Conservation (phyloP, 2,888 invertebrate genomes). For the Cerastis rubricosa region DNA sequence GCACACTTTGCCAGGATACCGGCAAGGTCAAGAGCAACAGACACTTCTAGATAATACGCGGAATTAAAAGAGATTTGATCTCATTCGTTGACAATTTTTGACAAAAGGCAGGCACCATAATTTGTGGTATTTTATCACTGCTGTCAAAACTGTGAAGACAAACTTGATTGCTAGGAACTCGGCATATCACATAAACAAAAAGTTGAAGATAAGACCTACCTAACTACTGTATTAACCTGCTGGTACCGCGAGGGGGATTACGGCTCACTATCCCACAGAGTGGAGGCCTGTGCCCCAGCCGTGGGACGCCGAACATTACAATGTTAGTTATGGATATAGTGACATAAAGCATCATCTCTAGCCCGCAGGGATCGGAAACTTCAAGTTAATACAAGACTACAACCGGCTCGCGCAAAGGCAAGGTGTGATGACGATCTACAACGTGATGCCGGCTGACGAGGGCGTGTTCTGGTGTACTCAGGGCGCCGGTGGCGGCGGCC, state of each 20-base stretch:
- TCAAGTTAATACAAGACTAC: slow-evolving; percentile 61
- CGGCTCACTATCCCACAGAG: neutral
- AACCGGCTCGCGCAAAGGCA: slow-evolving; percentile 76
- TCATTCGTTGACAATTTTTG: neutral
- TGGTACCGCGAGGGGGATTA: neutral
- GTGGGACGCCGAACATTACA: neutral
- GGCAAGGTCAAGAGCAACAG: slow-evolving; percentile 68
- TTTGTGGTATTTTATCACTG: neutral
- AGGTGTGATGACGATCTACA: slow-evolving; percentile 88
- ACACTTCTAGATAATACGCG: neutral
- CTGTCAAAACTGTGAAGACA: neutral
- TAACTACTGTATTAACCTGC: neutral
- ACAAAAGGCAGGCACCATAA: neutral
- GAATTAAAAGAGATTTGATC: neutral
- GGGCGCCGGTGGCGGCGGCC: slow-evolving; percentile 74
- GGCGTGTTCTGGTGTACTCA: slow-evolving; percentile 91
- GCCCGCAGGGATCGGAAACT: slow-evolving; percentile 62
- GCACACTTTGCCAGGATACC: slow-evolving; percentile 88
- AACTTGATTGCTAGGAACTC: neutral
- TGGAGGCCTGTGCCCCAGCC: neutral
- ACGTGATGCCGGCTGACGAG: slow-evolving; percentile 84
- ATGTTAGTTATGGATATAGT: neutral
- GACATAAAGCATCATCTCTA: slow-evolving; percentile 43
- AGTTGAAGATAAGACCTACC: neutral
- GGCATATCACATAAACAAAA: neutral